Base-by-base conservation (phyloP, 2,888 invertebrate genomes). In the Sussaba pulchella region DNA sequence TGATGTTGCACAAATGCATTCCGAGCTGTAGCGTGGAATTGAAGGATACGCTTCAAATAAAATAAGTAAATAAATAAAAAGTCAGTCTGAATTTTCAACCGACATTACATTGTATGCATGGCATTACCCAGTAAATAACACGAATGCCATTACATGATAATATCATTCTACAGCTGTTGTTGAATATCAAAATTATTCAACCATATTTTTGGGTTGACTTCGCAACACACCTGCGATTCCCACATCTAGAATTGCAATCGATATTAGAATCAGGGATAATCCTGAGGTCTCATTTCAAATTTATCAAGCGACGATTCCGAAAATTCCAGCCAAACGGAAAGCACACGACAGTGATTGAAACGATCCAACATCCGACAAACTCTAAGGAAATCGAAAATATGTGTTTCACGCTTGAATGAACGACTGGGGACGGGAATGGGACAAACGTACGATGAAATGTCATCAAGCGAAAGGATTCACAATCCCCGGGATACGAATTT, bases 1-100 rank as follows among this genome's bases (percentile, higher is more conserved):
- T 39, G 41, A 43, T 54, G 39, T 54, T 69, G 54, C 52, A 24
- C 24, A 26, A 17, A n/a, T n/a, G n/a, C n/a, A n/a, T n/a, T n/a
- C n/a, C n/a, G n/a, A n/a, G n/a, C n/a, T n/a, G n/a, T n/a, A n/a
- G n/a, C n/a, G n/a, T n/a, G n/a, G n/a, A n/a, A n/a, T n/a, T n/a
- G n/a, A n/a, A n/a, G n/a, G n/a, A n/a, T n/a, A n/a, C n/a, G n/a
- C n/a, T n/a, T n/a, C n/a, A n/a, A n/a, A n/a, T n/a, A n/a, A n/a
- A n/a, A n/a, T n/a, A n/a, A n/a, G n/a, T n/a, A n/a, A n/a, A n/a
- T n/a, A n/a, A n/a, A 45, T 45, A 3, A 12, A 12, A 52, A 24
- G 9, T n/a, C 50, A 21, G 50, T 21, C 24, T 3, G 24, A 21
- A 52, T 52, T 24, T 52, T 52, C 21, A 21, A 52, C 21, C 21